Conservation (phyloP, 53 echinoderm and acorn worm species). For the Antedon mediterranea region DNA sequence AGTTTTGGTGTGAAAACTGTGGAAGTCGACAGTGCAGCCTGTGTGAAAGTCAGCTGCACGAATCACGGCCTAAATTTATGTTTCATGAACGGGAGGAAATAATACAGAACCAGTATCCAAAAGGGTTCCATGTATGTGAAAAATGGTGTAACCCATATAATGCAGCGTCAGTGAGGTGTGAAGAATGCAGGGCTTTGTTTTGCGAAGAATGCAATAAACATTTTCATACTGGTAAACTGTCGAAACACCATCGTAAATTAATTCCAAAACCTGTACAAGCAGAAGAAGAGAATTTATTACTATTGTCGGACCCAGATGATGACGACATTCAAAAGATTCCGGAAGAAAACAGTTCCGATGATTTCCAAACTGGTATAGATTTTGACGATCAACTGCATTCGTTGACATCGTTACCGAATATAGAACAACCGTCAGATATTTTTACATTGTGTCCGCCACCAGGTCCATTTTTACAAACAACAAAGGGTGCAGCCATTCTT, state of each 20-base stretch:
- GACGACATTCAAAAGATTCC: neutral
- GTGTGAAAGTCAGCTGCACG: conserved; percentile 61
- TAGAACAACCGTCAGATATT: neutral
- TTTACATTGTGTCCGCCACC: neutral
- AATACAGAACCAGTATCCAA: conserved; percentile 31
- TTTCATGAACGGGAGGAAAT: conserved; percentile 64
- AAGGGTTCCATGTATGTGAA: conserved; percentile 38
- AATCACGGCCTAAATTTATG: conserved; percentile 32
- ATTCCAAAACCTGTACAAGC: conserved; percentile 24
- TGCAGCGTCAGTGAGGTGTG: conserved; percentile 53
- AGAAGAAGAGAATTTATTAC: neutral
- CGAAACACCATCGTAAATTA: conserved; percentile 54
- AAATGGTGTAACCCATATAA: conserved; percentile 79
- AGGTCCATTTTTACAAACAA: neutral
- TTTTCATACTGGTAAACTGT: conserved; percentile 61
- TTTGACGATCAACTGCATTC: neutral
- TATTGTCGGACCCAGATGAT: neutral
- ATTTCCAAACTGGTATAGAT: neutral
- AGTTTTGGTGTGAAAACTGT: conserved; percentile 68
- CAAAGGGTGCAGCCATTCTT: neutral
- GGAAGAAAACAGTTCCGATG: neutral
- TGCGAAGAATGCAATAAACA: conserved; percentile 65
- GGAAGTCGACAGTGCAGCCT: conserved; percentile 60
- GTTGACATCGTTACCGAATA: neutral
- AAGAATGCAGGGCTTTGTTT: conserved; percentile 65